Evolutionary conservation across 2,113 vertebrate genomes (phyloP), one percentile per base, ranked within the genome.

Genomic region (Polypterus senegalus): DNA sequence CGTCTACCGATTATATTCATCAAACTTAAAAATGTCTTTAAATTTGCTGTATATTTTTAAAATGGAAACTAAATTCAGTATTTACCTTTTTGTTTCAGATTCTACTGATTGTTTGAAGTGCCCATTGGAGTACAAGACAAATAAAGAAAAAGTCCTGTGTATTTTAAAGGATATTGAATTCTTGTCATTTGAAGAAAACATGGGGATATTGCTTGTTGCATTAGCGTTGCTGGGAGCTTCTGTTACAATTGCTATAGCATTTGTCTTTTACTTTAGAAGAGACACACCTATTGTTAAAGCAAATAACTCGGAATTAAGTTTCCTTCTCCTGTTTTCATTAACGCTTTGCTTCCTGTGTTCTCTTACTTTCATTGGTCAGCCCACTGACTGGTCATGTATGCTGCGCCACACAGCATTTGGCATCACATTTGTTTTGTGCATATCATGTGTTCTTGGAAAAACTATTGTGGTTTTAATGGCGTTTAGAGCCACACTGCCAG

Each of bases 401-500:
- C 46, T 58, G 5, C n/a, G 27, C n/a, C 56, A 58, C 27, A 44
- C 56, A 58, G 56, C 56, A 58, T 58, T 58, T 58, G 56, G 56
- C 2, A 58, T 58, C 27, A 58, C 56, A 58, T 58, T 58, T 58
- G 56, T 58, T 5, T 45, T 58, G n/a, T 58, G 56, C 56, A 58
- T 58, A 8, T 58, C 56, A 8, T 58, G 56, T 58, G 56, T 58
- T 58, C 27, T 58, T 27, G 56, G 56, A 7, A 58, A 58, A 58
- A 58, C 56, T 45, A 43, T 58, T 45, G 56, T 58, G 27, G 56
- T 58, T 8, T 45, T 58, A 44, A 58, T 58, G 56, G 56, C 56
- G n/a, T 58, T 58, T 45, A 58, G 27, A 43, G n/a, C 56, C 8
- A 58, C 56, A 58, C 56, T 58, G n/a, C 56, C 56, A 58, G 56